These are phyloP conservation scores for Neomonachus schauinslandi DNA, from an alignment of 2,113 vertebrate species.

Conservation along the genomic window DNA sequence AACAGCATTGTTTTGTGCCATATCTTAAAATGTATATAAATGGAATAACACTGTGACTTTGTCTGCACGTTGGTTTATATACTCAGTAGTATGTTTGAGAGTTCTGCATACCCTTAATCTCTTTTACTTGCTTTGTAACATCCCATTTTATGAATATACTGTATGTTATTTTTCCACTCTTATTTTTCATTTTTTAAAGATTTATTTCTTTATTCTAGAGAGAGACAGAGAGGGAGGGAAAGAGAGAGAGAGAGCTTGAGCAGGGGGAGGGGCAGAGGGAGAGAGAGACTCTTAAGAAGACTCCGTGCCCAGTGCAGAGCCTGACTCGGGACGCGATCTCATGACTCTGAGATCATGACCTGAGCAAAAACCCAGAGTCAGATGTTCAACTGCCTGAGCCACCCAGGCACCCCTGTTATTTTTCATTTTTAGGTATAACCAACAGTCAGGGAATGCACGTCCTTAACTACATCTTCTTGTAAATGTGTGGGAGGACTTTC, in stretches of 20 bases:
- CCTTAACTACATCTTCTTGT: background rate
- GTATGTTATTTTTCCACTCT: background rate
- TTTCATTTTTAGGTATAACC: background rate
- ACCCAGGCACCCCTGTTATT: background rate
- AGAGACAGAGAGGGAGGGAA: background rate
- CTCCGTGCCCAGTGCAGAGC: background rate
- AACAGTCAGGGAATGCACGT: no score
- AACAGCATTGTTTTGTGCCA: background rate
- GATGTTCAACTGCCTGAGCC: background rate
- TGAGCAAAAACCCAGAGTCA: background rate
- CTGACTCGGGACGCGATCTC: background rate
- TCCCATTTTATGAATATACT: background rate
- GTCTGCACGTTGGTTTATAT: background rate
- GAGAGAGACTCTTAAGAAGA: background rate
- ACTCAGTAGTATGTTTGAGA: background rate
- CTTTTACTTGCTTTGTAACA: background rate
- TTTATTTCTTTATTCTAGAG: background rate
- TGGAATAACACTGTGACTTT: background rate
- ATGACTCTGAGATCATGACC: background rate
- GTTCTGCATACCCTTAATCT: accelerated
- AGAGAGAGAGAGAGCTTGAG: background rate
- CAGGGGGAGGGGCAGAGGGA: background rate
- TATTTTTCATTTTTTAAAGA: background rate
- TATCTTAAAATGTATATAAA: background rate
- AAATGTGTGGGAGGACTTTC: background rate